Conservation (phyloP, 1,140 invertebrate species). For the Trichogramma pretiosum region DNA sequence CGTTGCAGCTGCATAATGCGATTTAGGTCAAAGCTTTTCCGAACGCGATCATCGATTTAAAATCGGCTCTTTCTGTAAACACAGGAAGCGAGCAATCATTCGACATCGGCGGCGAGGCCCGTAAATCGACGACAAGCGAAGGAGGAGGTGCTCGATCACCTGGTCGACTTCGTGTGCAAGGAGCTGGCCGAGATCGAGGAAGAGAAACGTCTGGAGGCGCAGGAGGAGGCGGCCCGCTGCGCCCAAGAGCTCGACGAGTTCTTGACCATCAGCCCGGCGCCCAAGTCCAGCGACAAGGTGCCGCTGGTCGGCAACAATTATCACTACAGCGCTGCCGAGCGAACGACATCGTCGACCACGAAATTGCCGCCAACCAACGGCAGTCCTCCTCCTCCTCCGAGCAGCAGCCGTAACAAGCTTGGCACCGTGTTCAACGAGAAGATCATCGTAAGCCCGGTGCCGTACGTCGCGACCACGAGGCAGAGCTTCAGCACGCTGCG, state of each 20-base stretch:
- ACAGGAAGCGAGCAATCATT: too few relatives aligned
- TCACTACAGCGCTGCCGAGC: conserved; percentile 5
- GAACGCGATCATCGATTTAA: too few relatives aligned
- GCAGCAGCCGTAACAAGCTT: conserved; percentile 33
- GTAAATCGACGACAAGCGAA: conserved; percentile 21
- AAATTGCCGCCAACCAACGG: conserved; percentile 8
- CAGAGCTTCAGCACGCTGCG: conserved; percentile 41
- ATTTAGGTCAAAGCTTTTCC: too few relatives aligned
- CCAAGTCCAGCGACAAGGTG: conserved; percentile 25
- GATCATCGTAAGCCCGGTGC: conserved; percentile 40
- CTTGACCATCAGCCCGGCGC: conserved; percentile 29
- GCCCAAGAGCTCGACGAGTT: conserved; percentile 26
- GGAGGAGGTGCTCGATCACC: conserved; percentile 31
- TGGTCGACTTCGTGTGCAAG: conserved; percentile 31
- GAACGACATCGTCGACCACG: conserved; percentile 6
- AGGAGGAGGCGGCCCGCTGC: too few relatives aligned
- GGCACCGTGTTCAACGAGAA: conserved; percentile 41
- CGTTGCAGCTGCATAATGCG: too few relatives aligned
- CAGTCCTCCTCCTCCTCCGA: background rate
- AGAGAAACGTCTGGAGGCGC: conserved; percentile 21
- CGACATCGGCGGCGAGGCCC: too few relatives aligned
- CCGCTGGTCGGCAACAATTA: conserved; percentile 19
- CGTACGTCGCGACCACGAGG: conserved; percentile 35
- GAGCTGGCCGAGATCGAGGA: conserved; percentile 22
- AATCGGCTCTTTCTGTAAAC: too few relatives aligned